Conservation (phyloP, 2,888 invertebrate genomes). For the Lumbricus terrestris region DNA sequence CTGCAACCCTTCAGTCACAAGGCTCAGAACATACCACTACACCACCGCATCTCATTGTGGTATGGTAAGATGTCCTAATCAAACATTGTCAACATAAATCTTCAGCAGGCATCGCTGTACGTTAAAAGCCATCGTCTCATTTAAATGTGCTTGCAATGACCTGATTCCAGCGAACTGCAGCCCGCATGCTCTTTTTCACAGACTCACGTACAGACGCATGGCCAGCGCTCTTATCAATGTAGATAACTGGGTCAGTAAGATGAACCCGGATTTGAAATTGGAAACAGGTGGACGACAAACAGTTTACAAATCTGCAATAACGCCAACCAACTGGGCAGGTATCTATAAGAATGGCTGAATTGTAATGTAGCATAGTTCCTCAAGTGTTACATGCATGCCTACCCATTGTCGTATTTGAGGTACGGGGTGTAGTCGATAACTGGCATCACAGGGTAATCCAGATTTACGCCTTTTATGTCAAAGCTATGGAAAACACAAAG, state of each 20-base stretch:
- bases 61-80: background rate
- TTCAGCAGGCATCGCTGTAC: background rate
- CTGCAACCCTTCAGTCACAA: no score
- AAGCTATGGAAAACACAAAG: conserved; percentile 41
- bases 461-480: conserved; percentile 47
- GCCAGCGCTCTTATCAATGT: no score
- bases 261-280: background rate
- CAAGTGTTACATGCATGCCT: background rate
- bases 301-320: background rate
- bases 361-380: background rate
- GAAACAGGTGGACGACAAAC: background rate
- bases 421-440: conserved; percentile 43
- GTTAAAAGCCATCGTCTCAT: background rate
- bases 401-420: conserved; percentile 16
- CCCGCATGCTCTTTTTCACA: no score
- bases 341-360: background rate
- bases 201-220: no score
- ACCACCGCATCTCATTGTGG: no score
- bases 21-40: no score
- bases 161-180: no score
- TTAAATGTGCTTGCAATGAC: background rate
- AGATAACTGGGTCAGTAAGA: no score
- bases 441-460: conserved; percentile 44
- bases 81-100: background rate
- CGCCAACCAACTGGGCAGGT: background rate